Evolutionary conservation across 2,888 invertebrate species (phyloP).

Genomic region (Petrolisthes manimaculis): DNA sequence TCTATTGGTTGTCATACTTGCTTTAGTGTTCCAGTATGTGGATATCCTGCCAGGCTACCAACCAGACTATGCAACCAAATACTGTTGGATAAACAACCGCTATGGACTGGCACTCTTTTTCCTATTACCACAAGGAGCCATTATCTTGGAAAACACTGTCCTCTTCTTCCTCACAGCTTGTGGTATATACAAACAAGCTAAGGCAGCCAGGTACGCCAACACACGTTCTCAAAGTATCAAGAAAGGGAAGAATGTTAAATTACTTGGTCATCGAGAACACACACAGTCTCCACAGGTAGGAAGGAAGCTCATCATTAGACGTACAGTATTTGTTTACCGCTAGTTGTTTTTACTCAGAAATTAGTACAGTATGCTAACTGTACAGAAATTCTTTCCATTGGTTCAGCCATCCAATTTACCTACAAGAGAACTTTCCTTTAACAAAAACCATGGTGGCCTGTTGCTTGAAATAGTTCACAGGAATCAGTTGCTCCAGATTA

Average conservation of each 20-base stretch:
- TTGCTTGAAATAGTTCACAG: too few relatives aligned
- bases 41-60: conserved; percentile 60
- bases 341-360: too few relatives aligned
- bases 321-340: too few relatives aligned
- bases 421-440: too few relatives aligned
- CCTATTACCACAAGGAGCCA: conserved; percentile 69
- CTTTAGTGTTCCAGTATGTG: conserved; percentile 66
- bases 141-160: conserved; percentile 70
- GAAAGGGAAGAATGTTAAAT: conserved; percentile 8
- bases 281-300: conserved; percentile 33
- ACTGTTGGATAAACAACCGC: conserved; percentile 71
- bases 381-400: too few relatives aligned
- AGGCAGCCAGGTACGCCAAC: conserved; percentile 61
- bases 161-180: conserved; percentile 69
- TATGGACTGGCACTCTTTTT: conserved; percentile 70
- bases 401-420: too few relatives aligned
- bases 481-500: too few relatives aligned
- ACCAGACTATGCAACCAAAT: conserved; percentile 66
- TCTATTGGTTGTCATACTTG: conserved; percentile 68
- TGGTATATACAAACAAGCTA: conserved; percentile 62
- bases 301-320: too few relatives aligned
- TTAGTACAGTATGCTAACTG: too few relatives aligned
- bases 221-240: conserved; percentile 58
- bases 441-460: too few relatives aligned
- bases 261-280: not conserved